Conservation (phyloP, 2,888 invertebrate genomes). For the Carterocephalus palaemon region DNA sequence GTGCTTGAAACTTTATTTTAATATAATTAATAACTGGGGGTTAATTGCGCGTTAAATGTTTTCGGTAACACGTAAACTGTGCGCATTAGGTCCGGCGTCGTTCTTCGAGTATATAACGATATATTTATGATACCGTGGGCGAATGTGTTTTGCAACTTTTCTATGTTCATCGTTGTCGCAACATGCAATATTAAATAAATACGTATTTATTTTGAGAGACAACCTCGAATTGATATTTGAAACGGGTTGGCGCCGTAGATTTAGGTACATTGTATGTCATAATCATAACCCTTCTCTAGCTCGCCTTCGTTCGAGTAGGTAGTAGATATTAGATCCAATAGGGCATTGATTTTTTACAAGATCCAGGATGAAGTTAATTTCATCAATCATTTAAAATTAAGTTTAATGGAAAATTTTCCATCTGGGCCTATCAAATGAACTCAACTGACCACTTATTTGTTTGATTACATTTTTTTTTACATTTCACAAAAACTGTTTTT, state of each 20-base stretch:
- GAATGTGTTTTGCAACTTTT: conserved; percentile 40
- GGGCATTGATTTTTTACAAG: too few relatives aligned
- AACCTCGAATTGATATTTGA: conserved; percentile 43
- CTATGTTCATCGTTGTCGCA: conserved; percentile 42
- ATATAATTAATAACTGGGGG: conserved; percentile 21
- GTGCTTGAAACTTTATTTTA: conserved; percentile 21
- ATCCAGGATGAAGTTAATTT: too few relatives aligned
- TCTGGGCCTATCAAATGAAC: too few relatives aligned
- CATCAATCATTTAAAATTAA: too few relatives aligned
- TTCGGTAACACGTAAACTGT: conserved; percentile 3
- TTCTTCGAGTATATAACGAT: conserved; percentile 38
- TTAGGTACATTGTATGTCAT: too few relatives aligned
- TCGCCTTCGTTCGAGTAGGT: too few relatives aligned
- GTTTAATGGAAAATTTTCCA: too few relatives aligned
- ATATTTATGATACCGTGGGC: conserved; percentile 55
- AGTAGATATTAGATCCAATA: too few relatives aligned
- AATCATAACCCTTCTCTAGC: too few relatives aligned
- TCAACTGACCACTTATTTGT: too few relatives aligned
- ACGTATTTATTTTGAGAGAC: conserved; percentile 48
- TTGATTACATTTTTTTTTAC: too few relatives aligned
- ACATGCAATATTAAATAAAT: conserved; percentile 52
- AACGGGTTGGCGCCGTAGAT: conserved; percentile 30
- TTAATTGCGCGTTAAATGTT: conserved; percentile 16
- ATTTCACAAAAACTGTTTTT: too few relatives aligned
- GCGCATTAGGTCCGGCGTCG: conserved; percentile 12